phyloP scores from a whole-genome alignment of 2,888 invertebrate genomes.

The Schizaphis graminum region DNA sequence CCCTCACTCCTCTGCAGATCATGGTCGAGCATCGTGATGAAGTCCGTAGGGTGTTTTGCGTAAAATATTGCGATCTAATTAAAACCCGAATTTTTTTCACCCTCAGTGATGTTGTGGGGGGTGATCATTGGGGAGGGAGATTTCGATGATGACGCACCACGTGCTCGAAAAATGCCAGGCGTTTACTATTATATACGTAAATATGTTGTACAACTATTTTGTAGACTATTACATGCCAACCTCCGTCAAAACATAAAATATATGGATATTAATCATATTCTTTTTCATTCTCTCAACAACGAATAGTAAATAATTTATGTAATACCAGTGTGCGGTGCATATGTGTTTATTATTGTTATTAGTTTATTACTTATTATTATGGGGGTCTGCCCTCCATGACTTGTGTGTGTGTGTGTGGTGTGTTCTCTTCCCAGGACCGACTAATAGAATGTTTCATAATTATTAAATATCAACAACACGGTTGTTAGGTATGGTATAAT shows the following conservation, averaged over 20 bases:
- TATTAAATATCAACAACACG: not conserved
- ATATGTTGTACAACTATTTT: not conserved
- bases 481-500: not conserved
- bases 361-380: slow-evolving; percentile 3
- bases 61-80: slow-evolving; percentile 62
- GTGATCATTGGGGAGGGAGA: not conserved
- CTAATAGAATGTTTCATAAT: not conserved
- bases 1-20: not conserved
- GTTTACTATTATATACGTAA: not conserved
- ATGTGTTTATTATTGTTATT: not conserved
- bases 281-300: not conserved
- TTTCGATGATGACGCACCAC: not conserved
- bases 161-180: not conserved
- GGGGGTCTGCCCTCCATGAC: not conserved
- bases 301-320: not conserved
- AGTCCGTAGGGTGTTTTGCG: not conserved
- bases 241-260: not conserved
- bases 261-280: not conserved
- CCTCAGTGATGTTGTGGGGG: not conserved
- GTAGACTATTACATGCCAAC: not conserved
- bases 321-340: not conserved
- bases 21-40: not conserved
- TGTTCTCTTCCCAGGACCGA: not conserved
- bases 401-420: not conserved
- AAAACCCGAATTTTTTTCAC: slow-evolving; percentile 18